Base-by-base conservation (phyloP, 2,113 vertebrate species). In the Xenotilapia caudafasciata region DNA sequence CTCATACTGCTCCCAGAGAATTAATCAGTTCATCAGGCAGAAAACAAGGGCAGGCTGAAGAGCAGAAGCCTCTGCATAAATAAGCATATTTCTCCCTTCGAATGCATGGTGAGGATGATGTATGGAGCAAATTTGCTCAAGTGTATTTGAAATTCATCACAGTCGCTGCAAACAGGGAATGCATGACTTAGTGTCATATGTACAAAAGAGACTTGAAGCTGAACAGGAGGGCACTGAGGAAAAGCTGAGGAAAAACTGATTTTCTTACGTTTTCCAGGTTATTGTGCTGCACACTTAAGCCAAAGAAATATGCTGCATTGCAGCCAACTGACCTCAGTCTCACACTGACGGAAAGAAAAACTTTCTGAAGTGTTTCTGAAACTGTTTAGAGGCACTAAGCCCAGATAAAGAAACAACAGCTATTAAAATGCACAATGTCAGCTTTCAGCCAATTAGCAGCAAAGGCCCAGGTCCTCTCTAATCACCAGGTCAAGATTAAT, bases 1-100 rank as follows among this genome's bases (percentile, higher is more conserved):
- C 45, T 82, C 49, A 5, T 38, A 45, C 26, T 42, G 38, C 82
- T 90, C 83, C 83, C 83, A 31, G 68, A 86, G 77, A 90, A 92
- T 91, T 49, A 89, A 92, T 94, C 93, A 93, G 84, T 91, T 91
- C 88, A 90, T 91, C 91, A 84, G 82, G 89, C 85, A 56, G 79
- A 94, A 93, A 70, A 93, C 55, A 90, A 92, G 93, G 85, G 85
- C 82, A 91, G 85, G 54, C 80, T 31, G 62, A 33, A 56, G 90
- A 84, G 83, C 79, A 86, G 45, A 70, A 42, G 40, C 77, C 47
- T 84, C 58, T 86, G 89, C 86, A 94, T 92, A 84, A 90, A 91
- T 89, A 86, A 85, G 70, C 88, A 62, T 26, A 82, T 88, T 84
- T 82, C 49, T 26, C 35, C 65, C 35, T 82, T 62, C 28, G 15